These are phyloP conservation scores for Pomacea canaliculata DNA, from an alignment of 2,888 invertebrate species.

Conservation along the genomic window DNA sequence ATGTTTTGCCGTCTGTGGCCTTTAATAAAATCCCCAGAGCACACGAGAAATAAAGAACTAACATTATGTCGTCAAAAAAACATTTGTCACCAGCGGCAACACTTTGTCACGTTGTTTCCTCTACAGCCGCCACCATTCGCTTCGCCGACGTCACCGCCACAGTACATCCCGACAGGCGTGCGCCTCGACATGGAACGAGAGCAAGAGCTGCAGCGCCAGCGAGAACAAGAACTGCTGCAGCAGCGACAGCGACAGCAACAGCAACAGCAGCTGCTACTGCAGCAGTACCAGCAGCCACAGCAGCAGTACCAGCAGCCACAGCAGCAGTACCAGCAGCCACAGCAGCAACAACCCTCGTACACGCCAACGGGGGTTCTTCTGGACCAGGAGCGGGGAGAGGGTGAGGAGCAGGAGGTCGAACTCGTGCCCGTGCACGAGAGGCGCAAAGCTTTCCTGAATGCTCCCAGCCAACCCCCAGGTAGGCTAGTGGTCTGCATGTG, in stretches of 20 bases:
- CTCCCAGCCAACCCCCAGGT: conserved; percentile 18
- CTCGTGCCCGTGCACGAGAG: conserved; percentile 48
- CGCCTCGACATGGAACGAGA: conserved; percentile 25
- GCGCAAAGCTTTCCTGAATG: conserved; percentile 41
- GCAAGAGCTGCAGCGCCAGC: conserved; percentile 4
- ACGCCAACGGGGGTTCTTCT: conserved; percentile 30
- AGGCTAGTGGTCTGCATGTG: conserved; percentile 13
- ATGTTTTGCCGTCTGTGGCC: no score
- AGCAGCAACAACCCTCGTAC: conserved; percentile 29
- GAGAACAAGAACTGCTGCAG: conserved; percentile 23
- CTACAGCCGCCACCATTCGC: conserved; percentile 19
- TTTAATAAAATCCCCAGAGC: no score
- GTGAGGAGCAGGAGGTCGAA: conserved; percentile 43
- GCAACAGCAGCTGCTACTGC: conserved; percentile 22
- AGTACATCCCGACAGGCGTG: conserved; percentile 25
- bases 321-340: conserved; percentile 25
- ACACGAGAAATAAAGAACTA: no score
- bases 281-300: conserved; percentile 28
- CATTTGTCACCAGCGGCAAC: no score
- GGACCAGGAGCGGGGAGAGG: conserved; percentile 31
- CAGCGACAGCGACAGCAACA: conserved; percentile 25
- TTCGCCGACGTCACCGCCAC: conserved; percentile 21
- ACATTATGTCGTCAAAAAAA: no score
- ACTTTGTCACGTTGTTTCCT: conserved; percentile 15
- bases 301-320: conserved; percentile 29